phyloP scores from a whole-genome alignment of 2,888 invertebrate species.

The Gastracanthus pulcherrimus region DNA sequence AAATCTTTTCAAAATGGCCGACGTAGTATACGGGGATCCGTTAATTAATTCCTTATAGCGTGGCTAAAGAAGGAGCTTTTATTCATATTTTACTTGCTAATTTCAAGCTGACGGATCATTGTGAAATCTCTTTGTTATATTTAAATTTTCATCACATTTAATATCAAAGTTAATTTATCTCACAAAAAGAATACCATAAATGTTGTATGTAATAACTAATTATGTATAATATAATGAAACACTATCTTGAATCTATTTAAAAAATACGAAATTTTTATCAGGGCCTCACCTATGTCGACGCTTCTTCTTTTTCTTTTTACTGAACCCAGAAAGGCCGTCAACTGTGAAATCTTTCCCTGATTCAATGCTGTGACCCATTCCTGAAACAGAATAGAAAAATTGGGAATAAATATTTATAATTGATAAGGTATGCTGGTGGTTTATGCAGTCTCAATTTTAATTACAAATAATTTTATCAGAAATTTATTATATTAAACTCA shows the following conservation, averaged over 20 bases:
- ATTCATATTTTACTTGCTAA: slow-evolving; percentile 6
- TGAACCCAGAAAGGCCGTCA: slow-evolving; percentile 89
- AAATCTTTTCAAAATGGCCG: slow-evolving; percentile 55
- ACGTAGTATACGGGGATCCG: slow-evolving; percentile 13
- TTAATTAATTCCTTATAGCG: slow-evolving; percentile 16
- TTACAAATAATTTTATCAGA: no score
- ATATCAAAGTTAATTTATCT: slow-evolving; percentile 7
- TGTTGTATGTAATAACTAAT: background rate
- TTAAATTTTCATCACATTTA: background rate
- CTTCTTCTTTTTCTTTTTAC: slow-evolving; percentile 96
- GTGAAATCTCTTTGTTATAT: background rate
- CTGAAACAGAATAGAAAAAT: slow-evolving; percentile 76
- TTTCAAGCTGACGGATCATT: slow-evolving; percentile 18
- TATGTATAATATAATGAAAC: background rate
- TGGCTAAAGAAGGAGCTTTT: background rate
- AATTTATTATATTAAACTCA: no score
- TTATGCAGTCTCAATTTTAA: no score
- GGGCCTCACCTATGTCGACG: slow-evolving; percentile 90
- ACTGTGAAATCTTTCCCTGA: slow-evolving; percentile 90
- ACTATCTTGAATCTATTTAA: background rate
- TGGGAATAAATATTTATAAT: background rate
- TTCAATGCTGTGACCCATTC: slow-evolving; percentile 84
- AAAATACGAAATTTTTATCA: slow-evolving; percentile 40
- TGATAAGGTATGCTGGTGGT: background rate
- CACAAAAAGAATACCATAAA: background rate